Conservation (phyloP, 2,113 vertebrate species). For the Sula dactylatra region DNA sequence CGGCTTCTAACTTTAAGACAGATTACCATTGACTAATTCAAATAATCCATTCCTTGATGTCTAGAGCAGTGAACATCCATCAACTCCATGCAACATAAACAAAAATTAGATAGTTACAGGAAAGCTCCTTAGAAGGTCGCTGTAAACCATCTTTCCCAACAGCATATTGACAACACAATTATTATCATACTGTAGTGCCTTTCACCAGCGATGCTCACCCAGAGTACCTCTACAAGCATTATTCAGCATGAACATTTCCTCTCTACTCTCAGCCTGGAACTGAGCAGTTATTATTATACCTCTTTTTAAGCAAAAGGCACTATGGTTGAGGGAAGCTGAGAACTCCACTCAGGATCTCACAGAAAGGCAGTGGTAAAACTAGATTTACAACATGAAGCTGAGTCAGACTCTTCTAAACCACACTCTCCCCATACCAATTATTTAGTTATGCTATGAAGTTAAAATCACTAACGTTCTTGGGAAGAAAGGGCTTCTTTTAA, state of each 20-base stretch:
- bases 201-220: background rate
- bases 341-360: background rate
- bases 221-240: background rate
- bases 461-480: background rate
- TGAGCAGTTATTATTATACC: background rate
- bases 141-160: background rate
- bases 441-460: background rate
- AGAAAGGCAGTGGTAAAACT: background rate
- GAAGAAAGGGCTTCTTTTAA: background rate
- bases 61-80: background rate
- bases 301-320: background rate
- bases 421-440: background rate
- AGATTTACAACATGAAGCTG: background rate
- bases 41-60: background rate
- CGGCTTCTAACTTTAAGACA: background rate
- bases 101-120: background rate
- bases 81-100: background rate
- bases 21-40: background rate
- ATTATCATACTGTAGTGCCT: background rate
- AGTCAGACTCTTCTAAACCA: constrained; percentile 10
- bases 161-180: background rate
- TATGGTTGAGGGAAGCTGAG: background rate
- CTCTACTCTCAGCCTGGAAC: background rate
- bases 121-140: background rate
- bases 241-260: background rate